Conservation (phyloP, 2,888 invertebrate species). For the Eremobia ochroleuca region DNA sequence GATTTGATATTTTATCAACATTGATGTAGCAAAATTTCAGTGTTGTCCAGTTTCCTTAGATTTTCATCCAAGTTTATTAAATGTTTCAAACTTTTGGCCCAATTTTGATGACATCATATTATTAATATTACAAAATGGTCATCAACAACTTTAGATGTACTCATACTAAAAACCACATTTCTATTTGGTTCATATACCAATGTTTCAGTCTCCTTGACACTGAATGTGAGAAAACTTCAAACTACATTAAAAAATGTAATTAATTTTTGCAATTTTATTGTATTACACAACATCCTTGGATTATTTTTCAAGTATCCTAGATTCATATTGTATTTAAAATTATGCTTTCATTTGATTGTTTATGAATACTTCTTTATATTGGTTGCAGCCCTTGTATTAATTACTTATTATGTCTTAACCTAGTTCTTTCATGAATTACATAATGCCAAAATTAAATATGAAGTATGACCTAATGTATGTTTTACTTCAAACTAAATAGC, state of each 20-base stretch:
- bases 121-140: conserved; percentile 1
- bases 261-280: background rate
- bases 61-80: background rate
- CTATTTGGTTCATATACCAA: background rate
- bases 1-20: background rate
- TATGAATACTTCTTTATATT: conserved; percentile 4
- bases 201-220: background rate
- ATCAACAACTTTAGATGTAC: background rate
- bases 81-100: background rate
- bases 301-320: background rate
- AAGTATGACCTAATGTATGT: background rate
- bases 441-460: conserved; percentile 1
- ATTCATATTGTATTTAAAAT: background rate
- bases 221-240: background rate
- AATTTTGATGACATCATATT: conserved; percentile 9
- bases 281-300: conserved; percentile 2
- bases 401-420: conserved; percentile 12
- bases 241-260: conserved; percentile 4
- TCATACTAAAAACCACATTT: background rate
- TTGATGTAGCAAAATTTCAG: background rate
- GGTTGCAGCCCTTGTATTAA: conserved; percentile 21
- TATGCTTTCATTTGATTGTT: conserved; percentile 19
- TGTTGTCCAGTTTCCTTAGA: background rate
- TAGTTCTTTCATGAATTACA: conserved; percentile 21
- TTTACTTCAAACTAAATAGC: conserved; percentile 7